phyloP scores from a whole-genome alignment of 2,888 invertebrate genomes.

The Caenorhabditis plicata region DNA sequence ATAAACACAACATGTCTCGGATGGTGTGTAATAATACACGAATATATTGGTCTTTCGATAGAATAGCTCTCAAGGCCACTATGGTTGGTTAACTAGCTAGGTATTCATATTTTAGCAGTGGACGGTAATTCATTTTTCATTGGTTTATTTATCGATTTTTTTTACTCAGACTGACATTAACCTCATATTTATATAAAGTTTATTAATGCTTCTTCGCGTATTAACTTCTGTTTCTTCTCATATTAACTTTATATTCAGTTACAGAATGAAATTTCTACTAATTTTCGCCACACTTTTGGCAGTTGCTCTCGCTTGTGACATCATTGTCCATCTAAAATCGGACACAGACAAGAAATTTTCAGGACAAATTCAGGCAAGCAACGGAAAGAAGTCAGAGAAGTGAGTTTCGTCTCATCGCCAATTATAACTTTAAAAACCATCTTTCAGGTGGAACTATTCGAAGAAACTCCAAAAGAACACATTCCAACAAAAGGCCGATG shows the following conservation, averaged over 20 bases:
- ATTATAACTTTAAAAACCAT: not conserved
- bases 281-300: conserved; percentile 34
- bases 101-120: too few relatives aligned
- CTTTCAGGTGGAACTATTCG: conserved; percentile 56
- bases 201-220: too few relatives aligned
- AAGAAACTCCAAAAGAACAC: conserved; percentile 56
- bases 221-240: not conserved
- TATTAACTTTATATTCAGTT: conserved; percentile 1
- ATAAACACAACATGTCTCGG: too few relatives aligned
- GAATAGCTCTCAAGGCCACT: too few relatives aligned
- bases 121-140: too few relatives aligned
- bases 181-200: too few relatives aligned
- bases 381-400: conserved; percentile 62
- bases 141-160: not conserved
- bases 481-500: conserved; percentile 62
- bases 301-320: conserved; percentile 53
- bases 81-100: too few relatives aligned
- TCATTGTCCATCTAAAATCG: conserved; percentile 63
- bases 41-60: too few relatives aligned
- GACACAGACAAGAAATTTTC: conserved; percentile 58
- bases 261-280: conserved; percentile 30
- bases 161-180: too few relatives aligned
- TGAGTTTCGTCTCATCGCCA: conserved; percentile 4
- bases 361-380: conserved; percentile 59
- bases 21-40: too few relatives aligned